Evolutionary conservation across 2,113 vertebrate species (phyloP).

Genomic region (Scomber colias): DNA sequence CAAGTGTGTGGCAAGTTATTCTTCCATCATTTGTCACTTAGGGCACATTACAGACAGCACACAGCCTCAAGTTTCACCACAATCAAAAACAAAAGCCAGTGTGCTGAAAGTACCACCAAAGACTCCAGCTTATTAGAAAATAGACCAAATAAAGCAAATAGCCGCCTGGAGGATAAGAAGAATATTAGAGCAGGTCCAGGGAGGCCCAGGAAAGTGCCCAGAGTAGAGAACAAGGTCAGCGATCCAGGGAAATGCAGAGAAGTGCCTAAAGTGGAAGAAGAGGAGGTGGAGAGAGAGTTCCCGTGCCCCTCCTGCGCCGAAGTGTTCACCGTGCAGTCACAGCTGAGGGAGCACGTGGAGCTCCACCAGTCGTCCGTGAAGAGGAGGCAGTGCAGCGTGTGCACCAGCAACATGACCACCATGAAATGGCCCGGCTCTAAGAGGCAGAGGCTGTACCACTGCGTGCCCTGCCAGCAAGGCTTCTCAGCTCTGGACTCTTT

Average conservation of each 20-base stretch:
- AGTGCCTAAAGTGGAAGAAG: slow-evolving; percentile 50
- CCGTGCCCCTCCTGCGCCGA: slow-evolving; percentile 82
- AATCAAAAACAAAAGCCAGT: not conserved
- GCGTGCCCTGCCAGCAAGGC: slow-evolving; percentile 80
- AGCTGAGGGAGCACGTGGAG: slow-evolving; percentile 74
- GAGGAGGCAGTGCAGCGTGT: slow-evolving; percentile 79
- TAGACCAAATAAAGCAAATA: slow-evolving; percentile 21
- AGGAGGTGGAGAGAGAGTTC: slow-evolving; percentile 68
- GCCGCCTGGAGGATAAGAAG: not conserved
- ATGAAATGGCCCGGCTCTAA: slow-evolving; percentile 49
- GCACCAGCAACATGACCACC: slow-evolving; percentile 68
- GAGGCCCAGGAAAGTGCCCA: slow-evolving; percentile 34
- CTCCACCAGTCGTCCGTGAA: slow-evolving; percentile 71
- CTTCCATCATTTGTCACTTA: slow-evolving; percentile 77
- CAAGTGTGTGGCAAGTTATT: slow-evolving; percentile 79
- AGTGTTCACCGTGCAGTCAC: slow-evolving; percentile 73
- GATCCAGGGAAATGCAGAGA: slow-evolving; percentile 1
- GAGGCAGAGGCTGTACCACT: slow-evolving; percentile 79
- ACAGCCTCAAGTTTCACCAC: slow-evolving; percentile 1
- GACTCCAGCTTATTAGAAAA: slow-evolving; percentile 26
- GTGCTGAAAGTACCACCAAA: slow-evolving; percentile 13
- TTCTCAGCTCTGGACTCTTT: slow-evolving; percentile 78
- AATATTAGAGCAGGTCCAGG: slow-evolving; percentile 11
- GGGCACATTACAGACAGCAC: slow-evolving; percentile 71
- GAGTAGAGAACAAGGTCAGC: not conserved